Conservation (phyloP, 2,888 invertebrate genomes). For the Ophion slaviceki region DNA sequence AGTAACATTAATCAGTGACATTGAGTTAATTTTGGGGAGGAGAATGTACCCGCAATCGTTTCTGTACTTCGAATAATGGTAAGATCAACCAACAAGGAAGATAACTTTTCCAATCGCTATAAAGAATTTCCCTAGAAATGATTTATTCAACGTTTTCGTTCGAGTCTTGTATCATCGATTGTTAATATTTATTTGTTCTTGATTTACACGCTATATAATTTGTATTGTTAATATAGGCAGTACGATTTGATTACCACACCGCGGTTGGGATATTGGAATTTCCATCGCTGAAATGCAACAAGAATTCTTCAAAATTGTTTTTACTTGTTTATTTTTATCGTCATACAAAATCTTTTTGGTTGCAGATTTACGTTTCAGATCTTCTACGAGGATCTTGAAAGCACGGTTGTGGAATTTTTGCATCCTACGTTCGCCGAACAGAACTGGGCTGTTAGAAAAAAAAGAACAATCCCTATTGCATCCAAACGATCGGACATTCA, state of each 20-base stretch:
- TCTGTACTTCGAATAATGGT: no score
- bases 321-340: background rate
- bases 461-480: background rate
- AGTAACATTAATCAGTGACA: no score
- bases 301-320: background rate
- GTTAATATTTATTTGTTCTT: no score
- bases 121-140: no score
- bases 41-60: no score
- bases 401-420: background rate
- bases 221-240: background rate
- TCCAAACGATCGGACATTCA: background rate
- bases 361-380: background rate
- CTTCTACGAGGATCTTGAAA: background rate
- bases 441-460: background rate
- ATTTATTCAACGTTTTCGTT: no score
- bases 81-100: no score
- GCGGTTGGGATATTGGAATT: background rate
- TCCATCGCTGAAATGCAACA: background rate
- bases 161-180: no score
- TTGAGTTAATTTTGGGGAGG: no score
- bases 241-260: background rate
- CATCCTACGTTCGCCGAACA: no score
- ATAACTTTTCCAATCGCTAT: no score
- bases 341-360: background rate
- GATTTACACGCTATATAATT: no score